phyloP scores from a whole-genome alignment of 2,797 vertebrate species.

The Chelonia mydas region DNA sequence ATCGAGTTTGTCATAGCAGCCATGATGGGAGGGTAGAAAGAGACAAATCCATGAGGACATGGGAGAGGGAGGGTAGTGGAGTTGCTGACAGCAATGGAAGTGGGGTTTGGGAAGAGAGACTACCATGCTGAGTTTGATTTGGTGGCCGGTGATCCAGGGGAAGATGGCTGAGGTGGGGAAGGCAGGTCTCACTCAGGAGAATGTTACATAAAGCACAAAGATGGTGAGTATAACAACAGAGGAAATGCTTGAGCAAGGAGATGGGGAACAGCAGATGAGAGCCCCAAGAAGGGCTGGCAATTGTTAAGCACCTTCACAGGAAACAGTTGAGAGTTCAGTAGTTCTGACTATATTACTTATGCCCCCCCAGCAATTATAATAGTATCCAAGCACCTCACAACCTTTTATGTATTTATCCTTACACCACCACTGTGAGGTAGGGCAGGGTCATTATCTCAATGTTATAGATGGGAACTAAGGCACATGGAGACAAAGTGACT shows the following conservation, averaged over 20 bases:
- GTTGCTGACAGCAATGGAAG: neutral
- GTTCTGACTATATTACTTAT: neutral
- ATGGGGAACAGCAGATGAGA: neutral
- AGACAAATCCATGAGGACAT: neutral
- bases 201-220: neutral
- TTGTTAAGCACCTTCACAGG: neutral
- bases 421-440: neutral
- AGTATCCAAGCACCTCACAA: neutral
- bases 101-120: neutral
- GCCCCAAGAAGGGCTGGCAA: neutral
- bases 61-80: neutral
- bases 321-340: neutral
- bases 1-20: neutral
- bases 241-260: neutral
- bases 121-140: neutral
- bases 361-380: neutral
- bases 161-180: neutral
- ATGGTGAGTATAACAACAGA: neutral
- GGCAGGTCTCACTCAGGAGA: neutral
- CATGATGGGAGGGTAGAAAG: neutral
- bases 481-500: neutral
- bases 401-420: no score
- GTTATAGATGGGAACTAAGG: neutral
- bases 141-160: neutral
- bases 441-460: neutral